Conservation (phyloP, 1,140 invertebrate genomes). For the Drosophila tristis region DNA sequence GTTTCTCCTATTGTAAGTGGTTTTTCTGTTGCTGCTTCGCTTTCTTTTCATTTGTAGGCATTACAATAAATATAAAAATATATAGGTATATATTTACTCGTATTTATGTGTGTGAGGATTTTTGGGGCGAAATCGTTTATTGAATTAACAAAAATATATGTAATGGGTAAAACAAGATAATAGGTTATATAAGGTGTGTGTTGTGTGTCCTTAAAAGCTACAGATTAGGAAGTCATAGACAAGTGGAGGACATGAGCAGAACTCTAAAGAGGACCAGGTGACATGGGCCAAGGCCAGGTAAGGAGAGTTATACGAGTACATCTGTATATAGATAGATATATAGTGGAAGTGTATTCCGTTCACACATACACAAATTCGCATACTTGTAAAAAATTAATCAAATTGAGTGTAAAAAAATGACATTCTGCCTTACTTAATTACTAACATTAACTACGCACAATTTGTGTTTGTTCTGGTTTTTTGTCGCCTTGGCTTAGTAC, state of each 20-base stretch:
- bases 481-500: slow-evolving; percentile 32
- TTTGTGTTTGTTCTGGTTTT: slow-evolving; percentile 32
- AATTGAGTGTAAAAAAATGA: slow-evolving; percentile 48
- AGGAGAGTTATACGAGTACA: slow-evolving; percentile 16
- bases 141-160: slow-evolving; percentile 44
- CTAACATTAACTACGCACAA: slow-evolving; percentile 61
- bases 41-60: slow-evolving; percentile 19
- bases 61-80: slow-evolving; percentile 74
- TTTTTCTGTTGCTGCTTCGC: slow-evolving; percentile 11
- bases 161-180: slow-evolving; percentile 45
- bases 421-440: slow-evolving; percentile 61
- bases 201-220: slow-evolving; percentile 59
- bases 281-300: slow-evolving; percentile 1
- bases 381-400: slow-evolving; percentile 38
- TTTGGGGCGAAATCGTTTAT: slow-evolving; percentile 49
- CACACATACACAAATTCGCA: slow-evolving; percentile 22
- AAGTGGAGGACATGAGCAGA: slow-evolving; percentile 42
- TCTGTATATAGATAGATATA: slow-evolving; percentile 2
- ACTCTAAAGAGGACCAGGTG: slow-evolving; percentile 18
- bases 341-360: slow-evolving; percentile 26
- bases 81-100: slow-evolving; percentile 39
- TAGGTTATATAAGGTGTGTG: slow-evolving; percentile 29
- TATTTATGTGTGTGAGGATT: slow-evolving; percentile 46
- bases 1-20: slow-evolving; percentile 6
- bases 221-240: slow-evolving; percentile 43